Percentiles rank a stretch among this genome's conserved stretches.
phyloP scores from a whole-genome alignment of 1,140 invertebrate species.

The Cyrtorhinus lividipennis region DNA sequence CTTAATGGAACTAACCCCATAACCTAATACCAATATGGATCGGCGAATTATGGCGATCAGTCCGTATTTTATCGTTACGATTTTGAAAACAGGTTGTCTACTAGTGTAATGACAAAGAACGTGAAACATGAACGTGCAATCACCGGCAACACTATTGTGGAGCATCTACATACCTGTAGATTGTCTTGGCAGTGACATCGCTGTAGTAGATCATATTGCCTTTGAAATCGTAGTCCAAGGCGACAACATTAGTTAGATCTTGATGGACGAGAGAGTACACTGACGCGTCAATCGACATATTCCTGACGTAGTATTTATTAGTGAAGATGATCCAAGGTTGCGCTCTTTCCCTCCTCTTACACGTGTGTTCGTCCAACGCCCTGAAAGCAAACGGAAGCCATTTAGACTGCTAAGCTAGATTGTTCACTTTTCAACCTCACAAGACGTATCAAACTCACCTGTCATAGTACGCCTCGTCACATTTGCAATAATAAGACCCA shows the following conservation, averaged over 20 bases:
- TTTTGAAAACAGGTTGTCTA: no score
- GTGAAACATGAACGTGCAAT: conserved; percentile 81
- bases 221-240: conserved; percentile 81
- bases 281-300: conserved; percentile 79
- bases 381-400: background rate
- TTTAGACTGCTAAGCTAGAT: background rate
- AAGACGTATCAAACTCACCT: no score
- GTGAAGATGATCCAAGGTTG: conserved; percentile 90
- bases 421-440: no score
- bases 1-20: no score
- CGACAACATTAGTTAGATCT: conserved; percentile 91
- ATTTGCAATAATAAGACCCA: conserved; percentile 91
- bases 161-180: conserved; percentile 47
- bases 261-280: conserved; percentile 80
- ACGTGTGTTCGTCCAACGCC: conserved; percentile 62
- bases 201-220: conserved; percentile 83
- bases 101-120: no score
- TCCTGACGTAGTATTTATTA: conserved; percentile 95
- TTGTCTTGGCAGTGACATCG: conserved; percentile 87
- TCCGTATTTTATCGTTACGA: conserved; percentile 79
- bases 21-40: conserved; percentile 89
- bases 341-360: conserved; percentile 69
- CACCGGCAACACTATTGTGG: conserved; percentile 39
- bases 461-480: conserved; percentile 84
- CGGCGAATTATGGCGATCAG: conserved; percentile 68